Evolutionary conservation across 2,113 vertebrate species (phyloP), one percentile per base, ranked within the genome.

Genomic region (Solea solea): DNA sequence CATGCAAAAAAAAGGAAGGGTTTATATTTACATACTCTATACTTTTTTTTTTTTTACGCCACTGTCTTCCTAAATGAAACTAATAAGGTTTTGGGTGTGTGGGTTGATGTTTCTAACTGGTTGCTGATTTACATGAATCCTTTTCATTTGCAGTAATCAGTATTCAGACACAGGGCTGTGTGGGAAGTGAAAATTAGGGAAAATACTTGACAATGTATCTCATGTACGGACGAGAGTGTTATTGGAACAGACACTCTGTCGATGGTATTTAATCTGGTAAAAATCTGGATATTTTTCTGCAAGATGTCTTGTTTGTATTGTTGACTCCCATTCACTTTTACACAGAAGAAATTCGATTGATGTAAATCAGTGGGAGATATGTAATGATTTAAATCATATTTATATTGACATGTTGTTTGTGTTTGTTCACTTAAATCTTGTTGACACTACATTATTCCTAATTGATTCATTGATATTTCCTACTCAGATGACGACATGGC

Each of bases 181-280:
- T 80, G 64, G 72, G 73, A 78, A 51, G 76, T 59, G 70, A 62
- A 61, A 78, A 68, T 52, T 58, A 55, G 55, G 64, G 46, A 59
- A 46, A 39, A 28, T 42, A 44, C 11, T n/a, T 57, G 1, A 48
- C 44, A 55, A 41, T 58, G 7, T 14, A 45, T 56, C 58, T 58
- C 40, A 44, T 56, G 13, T 44, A 53, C 48, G 72, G 40, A 65
- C 16, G 55, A 11, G 69, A 39, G 12, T 42, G 12, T 75, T 42
- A 8, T 34, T 28, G 34, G 14, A 53, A 7, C 76, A 9, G 12
- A 27, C 42, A 51, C n/a, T 48, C 51, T 27, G 64, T 53, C 60
- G 11, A 44, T 34, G 45, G 2, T 42, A 27, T 41, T 46, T 46
- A 7, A 25, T 45, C 16, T 16, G 1, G 16, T 46, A 10, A 44